phyloP scores from a whole-genome alignment of 2,113 vertebrate genomes.

The Eulemur macaco region DNA sequence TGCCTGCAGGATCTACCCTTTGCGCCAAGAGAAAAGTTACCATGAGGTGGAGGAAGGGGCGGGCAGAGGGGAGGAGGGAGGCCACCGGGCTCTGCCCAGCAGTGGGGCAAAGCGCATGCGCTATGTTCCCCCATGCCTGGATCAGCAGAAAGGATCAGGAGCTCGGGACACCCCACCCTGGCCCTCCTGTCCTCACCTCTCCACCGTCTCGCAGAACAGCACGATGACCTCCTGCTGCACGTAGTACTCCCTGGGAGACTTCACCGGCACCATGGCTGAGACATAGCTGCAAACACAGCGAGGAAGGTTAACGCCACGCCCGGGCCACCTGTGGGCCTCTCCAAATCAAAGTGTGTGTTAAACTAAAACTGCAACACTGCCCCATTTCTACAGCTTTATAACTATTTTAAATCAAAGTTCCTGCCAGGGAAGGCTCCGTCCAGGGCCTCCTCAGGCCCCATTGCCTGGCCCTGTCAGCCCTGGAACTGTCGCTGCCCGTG shows the following conservation, averaged over 20 bases:
- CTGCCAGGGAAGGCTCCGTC: not conserved
- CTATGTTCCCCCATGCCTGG: fast-evolving
- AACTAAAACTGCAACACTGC: fast-evolving
- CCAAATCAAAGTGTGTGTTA: fast-evolving
- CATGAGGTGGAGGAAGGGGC: fast-evolving
- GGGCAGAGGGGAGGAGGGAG: no score
- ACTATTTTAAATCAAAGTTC: not conserved
- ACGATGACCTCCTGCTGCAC: constrained; percentile 98
- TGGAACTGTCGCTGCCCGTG: not conserved
- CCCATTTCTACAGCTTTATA: fast-evolving
- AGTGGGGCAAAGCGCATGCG: fast-evolving
- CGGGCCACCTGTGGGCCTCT: fast-evolving
- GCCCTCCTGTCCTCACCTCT: constrained; percentile 88
- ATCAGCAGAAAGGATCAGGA: not conserved
- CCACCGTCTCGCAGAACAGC: constrained; percentile 98
- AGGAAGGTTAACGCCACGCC: not conserved
- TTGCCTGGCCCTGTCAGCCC: not conserved
- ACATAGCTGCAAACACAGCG: constrained; percentile 89
- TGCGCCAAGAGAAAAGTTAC: not conserved
- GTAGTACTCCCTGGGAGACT: constrained; percentile 98
- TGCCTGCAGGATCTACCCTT: not conserved
- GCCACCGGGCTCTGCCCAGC: not conserved
- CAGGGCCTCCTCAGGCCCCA: fast-evolving
- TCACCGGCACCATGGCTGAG: constrained; percentile 99
- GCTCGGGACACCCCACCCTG: not conserved